A percentile compares a stretch with the other conserved stretches of the same genome.
phyloP scores from a whole-genome alignment of 2,888 invertebrate species.

The Trissolcus brochymenae region DNA sequence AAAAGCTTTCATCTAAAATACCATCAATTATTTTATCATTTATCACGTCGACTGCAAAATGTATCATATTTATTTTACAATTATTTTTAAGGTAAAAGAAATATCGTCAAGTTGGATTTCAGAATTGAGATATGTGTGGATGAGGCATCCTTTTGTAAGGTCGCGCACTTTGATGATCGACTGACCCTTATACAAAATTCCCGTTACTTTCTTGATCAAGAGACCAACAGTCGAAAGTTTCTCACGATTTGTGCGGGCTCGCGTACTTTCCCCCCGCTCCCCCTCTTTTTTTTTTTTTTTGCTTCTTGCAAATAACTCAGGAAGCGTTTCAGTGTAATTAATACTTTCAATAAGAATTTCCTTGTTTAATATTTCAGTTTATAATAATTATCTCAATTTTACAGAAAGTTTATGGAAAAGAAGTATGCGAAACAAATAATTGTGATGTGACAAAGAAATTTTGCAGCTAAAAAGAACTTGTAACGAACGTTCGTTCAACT shows the following conservation, averaged over 20 bases:
- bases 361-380: conserved; percentile 2
- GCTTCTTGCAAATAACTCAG: conserved; percentile 45
- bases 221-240: conserved; percentile 61
- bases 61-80: no score
- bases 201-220: conserved; percentile 59
- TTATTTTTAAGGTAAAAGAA: no score
- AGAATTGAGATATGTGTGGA: no score
- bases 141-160: not conserved
- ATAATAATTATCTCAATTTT: not conserved
- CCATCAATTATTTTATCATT: not conserved
- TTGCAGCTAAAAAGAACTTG: no score
- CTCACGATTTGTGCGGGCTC: conserved; percentile 49
- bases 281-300: conserved; percentile 16
- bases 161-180: conserved; percentile 39
- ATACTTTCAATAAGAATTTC: conserved; percentile 23
- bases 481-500: no score
- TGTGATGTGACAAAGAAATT: no score
- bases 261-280: conserved; percentile 59
- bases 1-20: conserved; percentile 69
- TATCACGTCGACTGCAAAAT: no score
- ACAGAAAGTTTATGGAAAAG: no score
- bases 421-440: no score
- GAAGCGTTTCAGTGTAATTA: conserved; percentile 31
- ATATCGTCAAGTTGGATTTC: no score
- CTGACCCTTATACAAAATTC: conserved; percentile 59